These are phyloP conservation scores for Trichonephila clavipes DNA, from an alignment of 1,140 invertebrate genomes.

Conservation along the genomic window DNA sequence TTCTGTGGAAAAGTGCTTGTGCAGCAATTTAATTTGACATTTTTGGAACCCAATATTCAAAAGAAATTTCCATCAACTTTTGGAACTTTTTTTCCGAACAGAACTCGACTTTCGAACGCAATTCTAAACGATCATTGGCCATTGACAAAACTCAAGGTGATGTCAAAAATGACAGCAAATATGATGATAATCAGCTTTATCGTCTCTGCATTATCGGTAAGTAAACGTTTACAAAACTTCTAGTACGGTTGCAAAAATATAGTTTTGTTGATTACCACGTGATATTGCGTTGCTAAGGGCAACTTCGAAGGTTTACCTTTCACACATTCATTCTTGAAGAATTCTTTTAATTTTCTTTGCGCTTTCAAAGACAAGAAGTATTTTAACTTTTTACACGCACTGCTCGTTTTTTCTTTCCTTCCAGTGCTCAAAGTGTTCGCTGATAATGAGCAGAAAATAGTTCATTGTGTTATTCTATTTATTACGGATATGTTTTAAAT, in stretches of 20 bases:
- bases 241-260: slow-evolving; percentile 70
- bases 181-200: slow-evolving; percentile 58
- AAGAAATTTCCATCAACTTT: background rate
- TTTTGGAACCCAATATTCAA: background rate
- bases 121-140: background rate
- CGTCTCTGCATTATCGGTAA: slow-evolving; percentile 67
- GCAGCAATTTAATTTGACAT: background rate
- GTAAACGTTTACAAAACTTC: slow-evolving; percentile 72
- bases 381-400: background rate
- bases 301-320: slow-evolving; percentile 47
- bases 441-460: background rate
- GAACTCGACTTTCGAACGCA: background rate
- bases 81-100: background rate
- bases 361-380: background rate
- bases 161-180: slow-evolving; percentile 67
- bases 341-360: background rate
- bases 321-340: slow-evolving; percentile 8
- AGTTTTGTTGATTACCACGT: slow-evolving; percentile 70
- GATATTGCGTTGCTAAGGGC: slow-evolving; percentile 70
- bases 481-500: too few relatives aligned
- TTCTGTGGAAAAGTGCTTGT: background rate
- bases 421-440: background rate
- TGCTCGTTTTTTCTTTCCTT: background rate
- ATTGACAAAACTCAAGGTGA: background rate
- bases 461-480: too few relatives aligned